Conservation (phyloP, 2,888 invertebrate species). For the Spodoptera picta region DNA sequence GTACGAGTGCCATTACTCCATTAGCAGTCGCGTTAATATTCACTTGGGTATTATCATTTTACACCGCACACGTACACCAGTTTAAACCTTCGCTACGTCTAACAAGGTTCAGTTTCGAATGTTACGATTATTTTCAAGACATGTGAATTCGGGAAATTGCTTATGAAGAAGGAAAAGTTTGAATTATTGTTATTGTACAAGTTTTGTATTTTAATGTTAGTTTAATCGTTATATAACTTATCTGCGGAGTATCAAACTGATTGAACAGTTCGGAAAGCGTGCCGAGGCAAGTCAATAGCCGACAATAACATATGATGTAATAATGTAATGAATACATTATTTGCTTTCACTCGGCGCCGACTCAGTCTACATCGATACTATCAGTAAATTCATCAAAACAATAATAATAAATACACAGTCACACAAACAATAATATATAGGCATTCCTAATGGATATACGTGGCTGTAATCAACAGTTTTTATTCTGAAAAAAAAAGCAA, state of each 20-base stretch:
- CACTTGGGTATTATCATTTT: slow-evolving; percentile 62
- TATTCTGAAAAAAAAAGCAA: too few relatives aligned
- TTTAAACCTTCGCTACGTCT: slow-evolving; percentile 25
- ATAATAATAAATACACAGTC: too few relatives aligned
- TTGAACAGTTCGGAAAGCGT: slow-evolving; percentile 31
- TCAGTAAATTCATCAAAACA: too few relatives aligned
- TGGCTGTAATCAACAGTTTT: too few relatives aligned
- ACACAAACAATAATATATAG: too few relatives aligned
- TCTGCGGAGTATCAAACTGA: slow-evolving; percentile 43
- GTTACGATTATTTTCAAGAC: slow-evolving; percentile 44
- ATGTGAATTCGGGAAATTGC: slow-evolving; percentile 63
- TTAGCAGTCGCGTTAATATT: slow-evolving; percentile 68
- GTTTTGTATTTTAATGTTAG: slow-evolving; percentile 58
- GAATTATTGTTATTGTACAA: slow-evolving; percentile 63
- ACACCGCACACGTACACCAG: slow-evolving; percentile 23
- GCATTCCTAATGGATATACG: too few relatives aligned
- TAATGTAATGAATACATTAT: too few relatives aligned
- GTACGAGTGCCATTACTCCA: slow-evolving; percentile 67
- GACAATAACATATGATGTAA: too few relatives aligned
- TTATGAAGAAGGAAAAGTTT: slow-evolving; percentile 64
- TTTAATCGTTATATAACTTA: slow-evolving; percentile 54
- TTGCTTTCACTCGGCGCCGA: too few relatives aligned
- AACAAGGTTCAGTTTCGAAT: slow-evolving; percentile 27
- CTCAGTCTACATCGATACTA: too few relatives aligned
- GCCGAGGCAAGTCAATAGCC: background rate